A percentile compares a stretch with the other conserved stretches of the same genome.
Evolutionary conservation across 64 coral and sea anemone species (phyloP).

Genomic region (Porites lutea): DNA sequence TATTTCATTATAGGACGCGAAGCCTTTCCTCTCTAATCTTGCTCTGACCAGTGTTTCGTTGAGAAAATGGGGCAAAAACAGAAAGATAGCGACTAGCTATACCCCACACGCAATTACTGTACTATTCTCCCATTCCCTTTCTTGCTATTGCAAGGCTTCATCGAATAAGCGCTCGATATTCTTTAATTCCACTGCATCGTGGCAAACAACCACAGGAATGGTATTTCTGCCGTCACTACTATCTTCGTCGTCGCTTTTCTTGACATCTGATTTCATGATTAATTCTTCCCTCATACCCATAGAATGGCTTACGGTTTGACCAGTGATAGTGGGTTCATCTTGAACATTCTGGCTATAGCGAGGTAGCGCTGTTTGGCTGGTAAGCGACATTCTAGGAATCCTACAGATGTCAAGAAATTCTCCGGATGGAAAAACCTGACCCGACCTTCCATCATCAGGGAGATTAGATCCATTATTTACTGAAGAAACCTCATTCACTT

Average conservation of each 20-base stretch:
- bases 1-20: too few species aligned
- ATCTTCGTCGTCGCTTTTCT: neutral
- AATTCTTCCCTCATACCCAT: neutral
- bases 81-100: too few species aligned
- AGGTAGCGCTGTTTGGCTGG: neutral
- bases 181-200: neutral
- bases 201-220: neutral
- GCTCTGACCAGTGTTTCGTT: too few species aligned
- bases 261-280: neutral
- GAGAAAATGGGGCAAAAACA: too few species aligned
- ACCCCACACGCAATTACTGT: too few species aligned
- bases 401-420: neutral
- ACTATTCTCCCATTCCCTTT: neutral
- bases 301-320: neutral
- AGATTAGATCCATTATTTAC: neutral
- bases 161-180: neutral
- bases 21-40: too few species aligned
- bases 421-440: too few species aligned
- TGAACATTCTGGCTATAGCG: neutral
- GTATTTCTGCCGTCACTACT: too few species aligned
- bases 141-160: neutral
- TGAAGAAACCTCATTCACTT: too few species aligned
- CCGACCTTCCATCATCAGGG: neutral
- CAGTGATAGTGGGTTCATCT: neutral
- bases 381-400: neutral